Base-by-base conservation (phyloP, 2,888 invertebrate genomes). In the Entomobrya proxima region DNA sequence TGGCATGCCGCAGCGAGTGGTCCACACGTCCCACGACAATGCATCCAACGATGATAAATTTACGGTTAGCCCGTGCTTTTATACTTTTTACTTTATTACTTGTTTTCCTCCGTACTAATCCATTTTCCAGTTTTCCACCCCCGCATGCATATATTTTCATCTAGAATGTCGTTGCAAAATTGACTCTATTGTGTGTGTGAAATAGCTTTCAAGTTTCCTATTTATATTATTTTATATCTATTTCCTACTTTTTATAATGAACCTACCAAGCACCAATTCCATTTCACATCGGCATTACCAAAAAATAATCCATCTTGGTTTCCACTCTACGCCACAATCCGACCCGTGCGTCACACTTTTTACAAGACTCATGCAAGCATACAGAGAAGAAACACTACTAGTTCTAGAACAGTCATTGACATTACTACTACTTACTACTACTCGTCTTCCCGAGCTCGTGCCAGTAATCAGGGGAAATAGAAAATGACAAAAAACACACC, bases 271-370 rank as follows among this genome's bases (percentile, higher is more conserved):
- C 9, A 18, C 40, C 13, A 55, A 72, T 72, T 80, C 80, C 55
- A 80, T 80, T 80, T 80, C 80, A 80, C 80, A 80, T 80, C 72
- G n/a, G n/a, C 72, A 72, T 44, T n/a, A n/a, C 72, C 58, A 80
- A 67, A n/a, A n/a, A 64, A 64, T 64, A 64, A 72, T 80, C 72
- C 80, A 80, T 80, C 72, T 80, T 79, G 50, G 52, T 80, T 80
- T 64, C 18, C 44, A 44, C 15, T 52, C 21, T 3, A 2, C 30
- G 32, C 61, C 35, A 37, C 64, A 35, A 37, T 37, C 64, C 37
- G 18, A 27, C 35, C 35, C 35, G 11, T 37, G 18, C 24, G 58
- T 58, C 58, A 58, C 58, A 58, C 35, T 64, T 64, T 64, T 69
- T 55, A 72, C 72, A 72, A 80, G 55, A 72, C 72, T 72, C 75